Conservation (phyloP, 2,888 invertebrate genomes). For the Drosophila nr. fundita region DNA sequence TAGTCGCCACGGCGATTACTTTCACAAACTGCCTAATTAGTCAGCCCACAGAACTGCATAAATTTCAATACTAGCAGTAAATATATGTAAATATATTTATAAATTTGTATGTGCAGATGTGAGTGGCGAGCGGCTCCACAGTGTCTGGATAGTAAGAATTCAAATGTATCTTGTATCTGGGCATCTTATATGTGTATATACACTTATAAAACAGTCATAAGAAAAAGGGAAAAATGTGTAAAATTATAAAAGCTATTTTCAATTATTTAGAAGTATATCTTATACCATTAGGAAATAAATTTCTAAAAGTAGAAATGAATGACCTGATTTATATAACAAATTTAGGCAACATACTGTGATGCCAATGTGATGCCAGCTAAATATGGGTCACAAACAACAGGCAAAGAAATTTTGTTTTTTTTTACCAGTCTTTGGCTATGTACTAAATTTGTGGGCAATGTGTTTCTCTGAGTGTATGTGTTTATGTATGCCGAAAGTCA, state of each 20-base stretch:
- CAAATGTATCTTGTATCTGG: constrained; percentile 21
- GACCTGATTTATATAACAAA: not conserved
- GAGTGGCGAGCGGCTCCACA: constrained; percentile 57
- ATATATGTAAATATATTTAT: not conserved
- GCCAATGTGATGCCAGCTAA: not conserved
- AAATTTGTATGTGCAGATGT: not conserved
- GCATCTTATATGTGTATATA: not conserved
- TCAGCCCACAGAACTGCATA: constrained; percentile 65
- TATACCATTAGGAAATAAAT: not conserved
- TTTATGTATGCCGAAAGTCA: constrained; percentile 64
- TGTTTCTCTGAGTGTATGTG: constrained; percentile 4
- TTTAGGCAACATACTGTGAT: not conserved
- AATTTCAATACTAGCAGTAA: constrained; percentile 59
- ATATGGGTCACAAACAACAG: not conserved
- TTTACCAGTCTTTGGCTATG: not conserved
- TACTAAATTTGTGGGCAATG: not conserved
- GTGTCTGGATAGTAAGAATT: constrained; percentile 60
- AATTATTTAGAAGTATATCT: not conserved
- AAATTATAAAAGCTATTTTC: not conserved
- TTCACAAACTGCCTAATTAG: constrained; percentile 80
- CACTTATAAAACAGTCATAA: not conserved
- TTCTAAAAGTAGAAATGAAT: not conserved
- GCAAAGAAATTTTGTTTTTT: not conserved
- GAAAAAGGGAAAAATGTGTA: not conserved
- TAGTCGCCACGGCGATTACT: constrained; percentile 64